Base-by-base conservation (phyloP, 2,113 vertebrate genomes). In the Tragelaphus imberbis region DNA sequence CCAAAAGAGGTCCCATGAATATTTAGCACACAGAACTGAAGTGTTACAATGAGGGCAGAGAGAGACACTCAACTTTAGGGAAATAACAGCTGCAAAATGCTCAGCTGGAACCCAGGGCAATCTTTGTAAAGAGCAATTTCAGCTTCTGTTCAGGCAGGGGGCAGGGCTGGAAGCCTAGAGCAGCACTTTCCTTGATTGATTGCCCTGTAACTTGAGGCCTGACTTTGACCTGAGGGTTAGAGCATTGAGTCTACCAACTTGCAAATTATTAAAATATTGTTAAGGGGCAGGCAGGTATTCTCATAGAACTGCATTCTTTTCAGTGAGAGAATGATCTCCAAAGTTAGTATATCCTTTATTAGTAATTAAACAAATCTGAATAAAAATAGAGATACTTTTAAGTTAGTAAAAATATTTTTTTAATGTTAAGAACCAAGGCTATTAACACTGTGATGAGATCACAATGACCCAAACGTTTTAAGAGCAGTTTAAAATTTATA, bases 171-270 rank as follows among this genome's bases (percentile, higher is more conserved):
- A 77, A 95, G 58, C 55, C 55, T 28, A 6, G 55, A 25, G 47
- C 1, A 51, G 47, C 40, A n/a, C 23, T 81, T 44, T n/a, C 14
- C 61, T 96, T 97, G 97, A 98, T 97, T 96, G 98, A 97, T 96
- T 95, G 96, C 97, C 85, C 56, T 97, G 97, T 98, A 98, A 98
- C 95, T 93, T 96, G 96, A 98, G 58, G 91, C 88, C 88, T 95
- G 82, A 71, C 96, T 97, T 94, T 93, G 96, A 97, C 94, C 96
- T 56, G 10, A 82, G 79, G 92, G 95, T 96, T 91, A 95, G 17
- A 89, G 63, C 82, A 82, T 25, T 71, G 68, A 86, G 77, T 90
- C 91, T 97, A 93, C 93, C 79, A 95, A 97, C 82, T 96, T 97
- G 65, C 82, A 94, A 97, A 93, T 97, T 97, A 97, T 93, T 95